A percentile compares a stretch with the other conserved stretches of the same genome.
Evolutionary conservation across 2,113 vertebrate species (phyloP).

Genomic region (Cercocebus atys): DNA sequence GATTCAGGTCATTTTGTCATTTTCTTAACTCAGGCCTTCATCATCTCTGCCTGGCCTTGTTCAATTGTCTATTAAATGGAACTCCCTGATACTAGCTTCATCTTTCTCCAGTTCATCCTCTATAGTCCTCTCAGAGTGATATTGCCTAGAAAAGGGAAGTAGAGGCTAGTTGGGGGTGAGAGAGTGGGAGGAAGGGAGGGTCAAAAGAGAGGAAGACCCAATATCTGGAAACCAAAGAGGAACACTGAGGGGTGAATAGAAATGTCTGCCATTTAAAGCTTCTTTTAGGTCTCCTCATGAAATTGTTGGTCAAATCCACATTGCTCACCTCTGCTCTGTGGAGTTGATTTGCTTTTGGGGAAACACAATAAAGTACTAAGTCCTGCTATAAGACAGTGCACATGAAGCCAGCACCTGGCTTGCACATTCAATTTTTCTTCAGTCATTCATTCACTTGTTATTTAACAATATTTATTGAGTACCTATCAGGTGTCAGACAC

Average conservation of each 20-base stretch:
- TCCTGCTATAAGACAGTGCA: not conserved
- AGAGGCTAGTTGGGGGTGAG: not conserved
- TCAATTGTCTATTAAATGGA: not conserved
- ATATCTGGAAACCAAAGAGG: not conserved
- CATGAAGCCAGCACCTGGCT: not conserved
- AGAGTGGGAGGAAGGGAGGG: not conserved
- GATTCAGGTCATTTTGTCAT: not conserved
- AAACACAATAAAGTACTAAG: not conserved
- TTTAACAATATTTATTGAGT: slow-evolving; percentile 20
- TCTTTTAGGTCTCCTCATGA: not conserved
- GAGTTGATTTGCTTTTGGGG: not conserved
- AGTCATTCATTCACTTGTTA: slow-evolving; percentile 9
- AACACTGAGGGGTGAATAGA: not conserved
- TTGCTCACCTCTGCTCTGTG: not conserved
- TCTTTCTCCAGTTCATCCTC: not conserved
- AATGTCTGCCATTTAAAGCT: not conserved
- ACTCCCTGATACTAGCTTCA: not conserved
- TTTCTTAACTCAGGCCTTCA: not conserved
- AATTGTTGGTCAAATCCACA: not conserved
- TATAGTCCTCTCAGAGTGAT: not conserved
- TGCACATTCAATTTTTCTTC: not conserved
- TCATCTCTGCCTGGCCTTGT: not conserved
- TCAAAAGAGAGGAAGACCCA: not conserved
- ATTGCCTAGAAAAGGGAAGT: not conserved
- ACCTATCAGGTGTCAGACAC: not conserved